Conservation (phyloP, 2,113 vertebrate genomes). For the Eclectus roratus region DNA sequence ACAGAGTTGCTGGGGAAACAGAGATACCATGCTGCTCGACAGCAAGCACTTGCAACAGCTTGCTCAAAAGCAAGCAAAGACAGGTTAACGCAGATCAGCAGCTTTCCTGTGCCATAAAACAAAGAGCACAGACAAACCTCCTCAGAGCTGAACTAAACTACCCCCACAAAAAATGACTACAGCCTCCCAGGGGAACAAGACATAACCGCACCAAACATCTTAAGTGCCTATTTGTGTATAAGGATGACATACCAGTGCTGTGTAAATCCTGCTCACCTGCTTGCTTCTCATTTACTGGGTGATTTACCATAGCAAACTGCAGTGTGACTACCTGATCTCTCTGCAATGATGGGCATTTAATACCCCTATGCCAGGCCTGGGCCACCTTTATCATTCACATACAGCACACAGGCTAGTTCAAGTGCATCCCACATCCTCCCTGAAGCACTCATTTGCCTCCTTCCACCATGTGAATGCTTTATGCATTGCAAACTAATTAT, state of each 20-base stretch:
- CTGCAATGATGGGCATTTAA: background rate
- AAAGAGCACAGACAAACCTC: conserved; percentile 19
- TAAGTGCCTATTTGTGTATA: conserved; percentile 32
- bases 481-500: background rate
- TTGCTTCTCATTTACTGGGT: background rate
- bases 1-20: conserved; percentile 25
- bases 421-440: conserved; percentile 19
- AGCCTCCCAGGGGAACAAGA: conserved; percentile 32
- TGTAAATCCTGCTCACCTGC: conserved; percentile 46
- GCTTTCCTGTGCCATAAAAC: conserved; percentile 1
- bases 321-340: background rate
- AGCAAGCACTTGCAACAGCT: background rate
- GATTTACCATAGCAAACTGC: conserved; percentile 18
- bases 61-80: background rate
- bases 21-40: background rate
- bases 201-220: background rate
- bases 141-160: conserved; percentile 13
- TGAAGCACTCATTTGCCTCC: background rate
- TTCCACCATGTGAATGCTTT: background rate
- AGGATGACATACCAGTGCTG: background rate
- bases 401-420: background rate
- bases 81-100: background rate
- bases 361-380: background rate
- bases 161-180: conserved; percentile 21
- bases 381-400: background rate